Evolutionary conservation across 2,888 invertebrate genomes (phyloP), one percentile per base, ranked within the genome.

Genomic region (Polydesmus complanatus): DNA sequence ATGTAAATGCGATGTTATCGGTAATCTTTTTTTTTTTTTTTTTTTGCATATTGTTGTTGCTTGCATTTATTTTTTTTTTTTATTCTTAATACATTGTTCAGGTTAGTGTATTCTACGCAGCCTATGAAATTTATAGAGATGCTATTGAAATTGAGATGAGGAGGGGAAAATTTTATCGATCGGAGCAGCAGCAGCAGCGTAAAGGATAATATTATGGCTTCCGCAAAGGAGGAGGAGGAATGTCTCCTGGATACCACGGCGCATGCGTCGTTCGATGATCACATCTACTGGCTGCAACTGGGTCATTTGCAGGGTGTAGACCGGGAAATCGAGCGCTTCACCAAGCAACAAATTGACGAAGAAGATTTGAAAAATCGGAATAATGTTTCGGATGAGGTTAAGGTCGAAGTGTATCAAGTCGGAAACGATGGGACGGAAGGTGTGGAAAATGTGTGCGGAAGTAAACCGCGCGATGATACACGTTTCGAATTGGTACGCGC

Each of bases 401-500:
- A 37, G 14, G 5, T 14, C 5, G 37, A 14, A 5, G 37, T 37
- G 5, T 14, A 37, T 37, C 37, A 37, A 37, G 5, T 5, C 37
- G 19, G 55, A n/a, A n/a, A 55, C 18, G 11, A 55, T 23, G 21
- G 27, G 14, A 18, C 11, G 11, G 55, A 55, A n/a, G 2, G n/a
- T 27, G 14, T 11, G 14, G 54, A 37, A 37, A 37, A 37, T 14
- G n/a, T n/a, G n/a, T n/a, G n/a, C n/a, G 37, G 37, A 14, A 8
- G 8, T 5, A 37, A 37, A 37, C 14, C 37, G 14, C 5, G 14
- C 5, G 14, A 22, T 22, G 26, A 23, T 23, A 8, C 14, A 22
- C 48, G 19, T 18, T 56, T 56, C 23, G 19, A 27, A 21, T 56
- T 56, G 22, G 56, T 27, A 19, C 19, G 56, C 14, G 56, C 56